phyloP scores from a whole-genome alignment of 2,888 invertebrate genomes.

The Drosophila nr. perissopoda region DNA sequence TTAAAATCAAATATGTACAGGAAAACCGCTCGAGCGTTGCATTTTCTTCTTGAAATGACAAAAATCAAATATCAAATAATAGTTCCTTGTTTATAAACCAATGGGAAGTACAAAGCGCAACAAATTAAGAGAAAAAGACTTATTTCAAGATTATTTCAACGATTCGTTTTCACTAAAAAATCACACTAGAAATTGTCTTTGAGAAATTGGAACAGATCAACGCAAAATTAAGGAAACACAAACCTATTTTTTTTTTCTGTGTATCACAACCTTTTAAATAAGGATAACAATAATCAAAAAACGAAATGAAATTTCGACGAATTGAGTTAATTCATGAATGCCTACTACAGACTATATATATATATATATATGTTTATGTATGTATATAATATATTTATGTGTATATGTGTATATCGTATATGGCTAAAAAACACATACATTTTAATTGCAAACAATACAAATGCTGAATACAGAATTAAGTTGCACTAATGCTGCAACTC shows the following conservation, averaged over 20 bases:
- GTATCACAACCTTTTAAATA: conserved; percentile 78
- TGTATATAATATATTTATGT: conserved; percentile 37
- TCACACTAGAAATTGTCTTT: conserved; percentile 59
- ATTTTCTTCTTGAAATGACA: conserved; percentile 12
- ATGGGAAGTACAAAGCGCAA: conserved; percentile 47
- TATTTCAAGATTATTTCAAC: conserved; percentile 27
- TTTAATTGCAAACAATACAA: conserved; percentile 77
- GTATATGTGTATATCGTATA: conserved; percentile 47
- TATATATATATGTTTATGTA: conserved; percentile 34
- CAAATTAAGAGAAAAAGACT: conserved; percentile 21
- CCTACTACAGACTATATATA: conserved; percentile 63
- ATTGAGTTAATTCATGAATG: conserved; percentile 61
- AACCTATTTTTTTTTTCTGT: conserved; percentile 51
- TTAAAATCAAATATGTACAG: conserved; percentile 49
- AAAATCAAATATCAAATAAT: conserved; percentile 19
- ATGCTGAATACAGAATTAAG: conserved; percentile 70
- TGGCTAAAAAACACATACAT: conserved; percentile 72
- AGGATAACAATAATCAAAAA: conserved; percentile 58
- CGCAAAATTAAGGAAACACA: conserved; percentile 72
- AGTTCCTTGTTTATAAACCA: conserved; percentile 22
- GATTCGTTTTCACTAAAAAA: conserved; percentile 22
- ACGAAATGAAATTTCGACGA: conserved; percentile 62
- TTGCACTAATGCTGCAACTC: conserved; percentile 48
- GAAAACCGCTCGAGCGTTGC: conserved; percentile 21
- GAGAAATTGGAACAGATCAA: conserved; percentile 33